A percentile compares a stretch with the other conserved stretches of the same genome.
Evolutionary conservation across 2,797 vertebrate genomes (phyloP).

Genomic region (Labroides dimidiatus): DNA sequence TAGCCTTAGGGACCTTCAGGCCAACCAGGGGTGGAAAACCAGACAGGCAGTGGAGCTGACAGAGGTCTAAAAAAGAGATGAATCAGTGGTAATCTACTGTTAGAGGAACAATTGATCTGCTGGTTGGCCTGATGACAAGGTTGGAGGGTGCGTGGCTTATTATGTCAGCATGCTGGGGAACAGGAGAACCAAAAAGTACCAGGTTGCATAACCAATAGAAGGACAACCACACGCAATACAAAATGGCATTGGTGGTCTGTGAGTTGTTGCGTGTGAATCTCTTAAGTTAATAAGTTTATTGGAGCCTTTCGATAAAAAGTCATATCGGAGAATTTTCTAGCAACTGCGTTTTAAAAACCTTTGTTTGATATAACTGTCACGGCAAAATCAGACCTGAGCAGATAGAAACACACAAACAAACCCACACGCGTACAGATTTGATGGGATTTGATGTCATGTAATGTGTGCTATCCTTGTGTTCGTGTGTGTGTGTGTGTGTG

Average conservation of each 20-base stretch:
- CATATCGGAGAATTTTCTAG: constrained; percentile 41
- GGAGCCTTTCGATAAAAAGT: constrained; percentile 36
- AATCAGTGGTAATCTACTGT: constrained; percentile 79
- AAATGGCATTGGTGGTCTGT: constrained; percentile 40
- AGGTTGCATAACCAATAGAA: constrained; percentile 72
- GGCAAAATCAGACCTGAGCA: constrained; percentile 24
- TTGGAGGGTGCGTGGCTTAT: constrained; percentile 65
- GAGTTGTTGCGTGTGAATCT: constrained; percentile 44
- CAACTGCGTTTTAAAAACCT: constrained; percentile 47
- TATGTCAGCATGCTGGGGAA: constrained; percentile 72
- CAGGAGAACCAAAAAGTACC: constrained; percentile 62
- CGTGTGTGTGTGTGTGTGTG: constrained; percentile 33
- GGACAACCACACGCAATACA: constrained; percentile 32
- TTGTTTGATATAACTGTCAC: constrained; percentile 17
- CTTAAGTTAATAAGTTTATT: constrained; percentile 25
- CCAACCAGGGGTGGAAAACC: constrained; percentile 77
- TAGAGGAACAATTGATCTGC: constrained; percentile 82
- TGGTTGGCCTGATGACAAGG: constrained; percentile 79
- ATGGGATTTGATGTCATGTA: constrained; percentile 56
- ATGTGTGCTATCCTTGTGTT: constrained; percentile 4
- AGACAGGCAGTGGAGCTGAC: constrained; percentile 71
- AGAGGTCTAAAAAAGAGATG: constrained; percentile 78
- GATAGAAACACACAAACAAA: constrained; percentile 24
- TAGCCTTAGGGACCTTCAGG: constrained; percentile 73
- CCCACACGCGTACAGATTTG: constrained; percentile 37